Evolutionary conservation across 2,888 invertebrate species (phyloP).

Genomic region (Coenonympha glycerion): DNA sequence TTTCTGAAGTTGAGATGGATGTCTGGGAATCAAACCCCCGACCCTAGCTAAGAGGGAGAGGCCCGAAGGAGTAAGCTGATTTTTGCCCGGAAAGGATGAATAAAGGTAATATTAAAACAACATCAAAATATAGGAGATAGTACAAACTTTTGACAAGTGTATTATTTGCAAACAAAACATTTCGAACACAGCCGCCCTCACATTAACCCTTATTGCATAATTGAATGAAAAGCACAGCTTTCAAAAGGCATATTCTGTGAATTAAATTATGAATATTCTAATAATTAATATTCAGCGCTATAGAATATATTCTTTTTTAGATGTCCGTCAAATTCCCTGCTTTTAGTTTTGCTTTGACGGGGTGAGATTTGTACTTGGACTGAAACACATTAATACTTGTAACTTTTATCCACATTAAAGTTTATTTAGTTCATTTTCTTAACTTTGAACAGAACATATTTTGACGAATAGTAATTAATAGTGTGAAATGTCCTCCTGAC

Average conservation of each 20-base stretch:
- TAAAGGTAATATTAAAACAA: background rate
- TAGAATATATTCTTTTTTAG: conserved; percentile 61
- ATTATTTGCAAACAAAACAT: conserved; percentile 15
- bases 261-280: conserved; percentile 42
- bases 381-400: conserved; percentile 34
- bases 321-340: conserved; percentile 55
- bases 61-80: no score
- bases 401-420: conserved; percentile 6
- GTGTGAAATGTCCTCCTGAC: no score
- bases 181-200: conserved; percentile 6
- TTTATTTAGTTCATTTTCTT: no score
- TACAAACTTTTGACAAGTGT: conserved; percentile 15
- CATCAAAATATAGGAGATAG: background rate
- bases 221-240: conserved; percentile 38
- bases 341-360: conserved; percentile 24
- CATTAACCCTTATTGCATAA: conserved; percentile 34
- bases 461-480: no score
- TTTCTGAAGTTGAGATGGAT: no score
- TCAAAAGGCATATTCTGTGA: conserved; percentile 40
- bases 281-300: conserved; percentile 68
- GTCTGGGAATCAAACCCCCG: no score
- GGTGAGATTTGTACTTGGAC: conserved; percentile 25
- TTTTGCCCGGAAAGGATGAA: no score
- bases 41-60: no score
- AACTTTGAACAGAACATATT: no score